These are phyloP conservation scores for Varroa destructor DNA, from an alignment of 1,140 invertebrate genomes.

Conservation along the genomic window DNA sequence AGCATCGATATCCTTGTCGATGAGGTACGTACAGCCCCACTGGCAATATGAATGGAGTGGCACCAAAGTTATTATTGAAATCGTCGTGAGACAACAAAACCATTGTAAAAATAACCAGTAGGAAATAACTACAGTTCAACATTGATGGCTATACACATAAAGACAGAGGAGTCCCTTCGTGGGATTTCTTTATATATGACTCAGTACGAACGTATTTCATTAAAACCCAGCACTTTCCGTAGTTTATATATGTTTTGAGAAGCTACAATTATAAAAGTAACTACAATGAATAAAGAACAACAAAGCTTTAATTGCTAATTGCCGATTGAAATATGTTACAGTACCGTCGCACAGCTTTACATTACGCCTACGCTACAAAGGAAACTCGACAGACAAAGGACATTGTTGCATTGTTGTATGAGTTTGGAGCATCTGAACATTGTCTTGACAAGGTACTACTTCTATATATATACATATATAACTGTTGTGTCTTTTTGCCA, in stretches of 20 bases:
- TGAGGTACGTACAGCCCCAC: not conserved
- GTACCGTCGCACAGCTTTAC: slow-evolving; percentile 10
- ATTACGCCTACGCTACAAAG: slow-evolving; percentile 9
- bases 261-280: too few relatives aligned
- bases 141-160: too few relatives aligned
- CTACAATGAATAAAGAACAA: not conserved
- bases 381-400: slow-evolving; percentile 7
- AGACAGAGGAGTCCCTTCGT: too few relatives aligned
- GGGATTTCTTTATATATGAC: too few relatives aligned
- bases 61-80: not conserved
- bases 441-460: slow-evolving; percentile 25
- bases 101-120: too few relatives aligned
- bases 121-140: too few relatives aligned
- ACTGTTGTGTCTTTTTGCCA: too few relatives aligned
- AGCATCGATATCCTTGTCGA: slow-evolving; percentile 24
- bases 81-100: too few relatives aligned
- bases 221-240: too few relatives aligned
- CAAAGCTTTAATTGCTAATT: not conserved
- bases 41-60: not conserved
- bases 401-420: slow-evolving; percentile 1
- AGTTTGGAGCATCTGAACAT: slow-evolving; percentile 18
- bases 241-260: too few relatives aligned
- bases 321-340: not conserved
- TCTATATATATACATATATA: too few relatives aligned
- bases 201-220: too few relatives aligned